These are phyloP conservation scores for Ditula angustiorana DNA, from an alignment of 2,888 invertebrate genomes.

Conservation along the genomic window DNA sequence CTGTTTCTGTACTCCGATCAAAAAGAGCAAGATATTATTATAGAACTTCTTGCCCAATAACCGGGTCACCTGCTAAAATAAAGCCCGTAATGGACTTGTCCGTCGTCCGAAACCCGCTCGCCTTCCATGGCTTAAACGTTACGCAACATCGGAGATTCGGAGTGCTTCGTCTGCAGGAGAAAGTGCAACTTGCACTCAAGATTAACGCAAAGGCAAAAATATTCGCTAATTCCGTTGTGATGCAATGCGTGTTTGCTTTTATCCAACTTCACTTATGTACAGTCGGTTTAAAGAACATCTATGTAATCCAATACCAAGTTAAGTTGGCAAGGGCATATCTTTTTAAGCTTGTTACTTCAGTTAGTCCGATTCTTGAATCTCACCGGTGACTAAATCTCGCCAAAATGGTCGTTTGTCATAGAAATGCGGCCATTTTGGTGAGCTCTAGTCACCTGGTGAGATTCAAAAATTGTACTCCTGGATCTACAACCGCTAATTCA, in stretches of 20 bases:
- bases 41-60: not conserved
- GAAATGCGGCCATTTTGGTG: no score
- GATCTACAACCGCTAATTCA: no score
- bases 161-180: constrained; percentile 57
- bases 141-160: constrained; percentile 58
- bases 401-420: no score
- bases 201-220: constrained; percentile 54
- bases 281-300: no score
- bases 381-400: no score
- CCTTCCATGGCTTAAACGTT: constrained; percentile 35
- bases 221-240: constrained; percentile 57
- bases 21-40: not conserved
- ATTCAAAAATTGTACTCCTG: no score
- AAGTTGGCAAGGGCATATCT: no score
- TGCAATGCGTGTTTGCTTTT: constrained; percentile 6
- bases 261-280: not conserved
- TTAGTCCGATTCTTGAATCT: no score
- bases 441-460: no score
- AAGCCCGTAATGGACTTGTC: constrained; percentile 2
- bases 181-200: constrained; percentile 67
- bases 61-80: constrained; percentile 3
- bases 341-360: no score
- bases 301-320: no score
- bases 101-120: constrained; percentile 17
- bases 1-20: not conserved